A percentile compares a stretch with the other conserved stretches of the same genome.
phyloP scores from a whole-genome alignment of 2,888 invertebrate genomes.

The Tenodera sinensis region DNA sequence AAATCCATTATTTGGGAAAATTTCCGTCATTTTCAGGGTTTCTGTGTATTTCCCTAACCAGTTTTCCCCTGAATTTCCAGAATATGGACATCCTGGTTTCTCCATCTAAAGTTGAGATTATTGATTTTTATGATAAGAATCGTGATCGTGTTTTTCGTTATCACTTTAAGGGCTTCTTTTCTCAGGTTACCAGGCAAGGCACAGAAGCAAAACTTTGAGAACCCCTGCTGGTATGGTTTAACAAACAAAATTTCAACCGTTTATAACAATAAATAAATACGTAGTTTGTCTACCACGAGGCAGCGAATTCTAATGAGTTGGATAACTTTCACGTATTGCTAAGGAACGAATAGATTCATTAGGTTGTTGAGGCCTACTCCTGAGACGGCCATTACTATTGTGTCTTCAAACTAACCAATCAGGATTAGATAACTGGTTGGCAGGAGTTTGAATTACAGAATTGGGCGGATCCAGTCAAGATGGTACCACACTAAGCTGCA shows the following conservation, averaged over 20 bases:
- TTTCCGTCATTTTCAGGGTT: too few relatives aligned
- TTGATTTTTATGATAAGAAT: too few relatives aligned
- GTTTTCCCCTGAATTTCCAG: too few relatives aligned
- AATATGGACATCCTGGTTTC: too few relatives aligned
- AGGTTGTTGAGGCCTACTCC: background rate
- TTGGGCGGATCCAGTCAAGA: background rate
- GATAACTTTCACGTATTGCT: background rate
- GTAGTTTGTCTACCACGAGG: background rate
- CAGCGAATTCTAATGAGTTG: background rate
- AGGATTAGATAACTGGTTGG: background rate
- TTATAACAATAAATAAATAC: background rate
- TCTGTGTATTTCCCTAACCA: too few relatives aligned
- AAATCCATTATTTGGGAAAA: too few relatives aligned
- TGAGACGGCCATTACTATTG: slow-evolving; percentile 3
- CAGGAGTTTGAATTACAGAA: slow-evolving; percentile 6
- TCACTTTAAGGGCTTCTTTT: too few relatives aligned
- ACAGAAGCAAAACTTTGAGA: too few relatives aligned
- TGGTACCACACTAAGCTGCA: background rate
- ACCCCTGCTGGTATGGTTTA: too few relatives aligned
- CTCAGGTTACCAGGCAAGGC: too few relatives aligned
- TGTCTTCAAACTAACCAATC: background rate
- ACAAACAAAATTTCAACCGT: background rate
- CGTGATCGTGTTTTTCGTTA: too few relatives aligned
- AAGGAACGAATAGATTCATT: background rate
- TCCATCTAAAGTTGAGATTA: too few relatives aligned